Percentiles rank a stretch among this genome's conserved stretches.
phyloP scores from a whole-genome alignment of 2,113 vertebrate species.

The Prochilodus magdalenae region DNA sequence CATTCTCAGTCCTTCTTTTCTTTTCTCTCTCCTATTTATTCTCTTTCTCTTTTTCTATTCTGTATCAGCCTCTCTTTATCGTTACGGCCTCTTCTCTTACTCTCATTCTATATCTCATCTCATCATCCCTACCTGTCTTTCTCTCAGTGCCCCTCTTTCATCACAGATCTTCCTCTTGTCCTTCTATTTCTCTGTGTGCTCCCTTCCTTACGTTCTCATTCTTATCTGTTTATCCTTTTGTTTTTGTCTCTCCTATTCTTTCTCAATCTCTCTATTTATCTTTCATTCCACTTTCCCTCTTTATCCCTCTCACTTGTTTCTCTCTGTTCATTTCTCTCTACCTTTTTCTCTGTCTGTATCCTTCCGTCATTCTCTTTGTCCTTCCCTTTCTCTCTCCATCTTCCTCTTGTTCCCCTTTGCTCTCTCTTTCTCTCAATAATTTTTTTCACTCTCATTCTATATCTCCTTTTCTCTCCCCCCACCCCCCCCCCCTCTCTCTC shows the following conservation, averaged over 20 bases:
- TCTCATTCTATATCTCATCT: too few species aligned
- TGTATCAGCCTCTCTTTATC: not conserved
- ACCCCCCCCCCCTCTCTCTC: not conserved
- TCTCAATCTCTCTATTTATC: too few species aligned
- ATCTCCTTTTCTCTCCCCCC: not conserved
- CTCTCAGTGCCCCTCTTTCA: too few species aligned
- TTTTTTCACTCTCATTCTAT: not conserved
- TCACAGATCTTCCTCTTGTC: too few species aligned
- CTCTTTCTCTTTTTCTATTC: slow-evolving; percentile 10
- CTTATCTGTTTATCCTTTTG: too few species aligned
- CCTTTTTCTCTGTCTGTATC: too few species aligned
- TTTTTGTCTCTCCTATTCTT: too few species aligned
- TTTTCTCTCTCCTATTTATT: not conserved
- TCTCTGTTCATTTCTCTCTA: not conserved
- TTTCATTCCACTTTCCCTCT: not conserved
- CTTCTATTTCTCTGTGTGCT: too few species aligned
- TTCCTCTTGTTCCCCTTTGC: not conserved
- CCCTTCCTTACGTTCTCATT: too few species aligned
- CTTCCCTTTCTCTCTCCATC: too few species aligned
- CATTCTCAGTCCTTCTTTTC: not conserved
- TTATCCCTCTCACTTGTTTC: slow-evolving; percentile 4
- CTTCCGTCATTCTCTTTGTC: not conserved
- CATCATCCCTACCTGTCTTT: too few species aligned
- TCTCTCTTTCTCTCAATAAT: slow-evolving; percentile 2
- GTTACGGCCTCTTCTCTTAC: too few species aligned